Conservation (phyloP, 1,140 invertebrate species). For the Aricia agestis region DNA sequence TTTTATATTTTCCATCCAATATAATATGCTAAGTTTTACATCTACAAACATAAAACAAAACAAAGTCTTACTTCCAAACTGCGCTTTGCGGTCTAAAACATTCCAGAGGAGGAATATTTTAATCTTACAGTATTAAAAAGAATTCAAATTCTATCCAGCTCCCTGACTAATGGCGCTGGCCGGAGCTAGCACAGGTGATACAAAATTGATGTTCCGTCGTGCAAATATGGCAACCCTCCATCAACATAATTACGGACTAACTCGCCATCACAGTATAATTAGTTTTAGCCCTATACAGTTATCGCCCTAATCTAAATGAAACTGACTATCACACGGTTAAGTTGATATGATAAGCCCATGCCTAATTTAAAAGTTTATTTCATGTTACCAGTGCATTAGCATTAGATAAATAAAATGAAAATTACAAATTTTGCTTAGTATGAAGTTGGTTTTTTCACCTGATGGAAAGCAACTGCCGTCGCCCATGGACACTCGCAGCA, state of each 20-base stretch:
- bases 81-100: not conserved
- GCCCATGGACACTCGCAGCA: no score
- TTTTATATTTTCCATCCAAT: no score
- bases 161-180: conserved; percentile 18
- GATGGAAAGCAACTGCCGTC: no score
- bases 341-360: not conserved
- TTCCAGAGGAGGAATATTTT: not conserved
- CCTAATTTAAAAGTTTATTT: not conserved
- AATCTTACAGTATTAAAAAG: conserved; percentile 16
- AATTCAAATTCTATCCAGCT: conserved; percentile 22
- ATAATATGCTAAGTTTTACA: no score
- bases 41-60: no score
- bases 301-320: conserved; percentile 6
- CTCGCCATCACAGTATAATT: conserved; percentile 18
- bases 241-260: conserved; percentile 29
- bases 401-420: no score
- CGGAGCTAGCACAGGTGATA: conserved; percentile 27
- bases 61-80: not conserved
- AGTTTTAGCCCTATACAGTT: conserved; percentile 17
- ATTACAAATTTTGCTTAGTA: no score
- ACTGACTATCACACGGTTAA: not conserved
- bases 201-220: conserved; percentile 30
- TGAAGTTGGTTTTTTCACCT: no score
- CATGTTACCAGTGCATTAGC: not conserved
- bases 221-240: conserved; percentile 25